Conservation (phyloP, 2,888 invertebrate genomes). For the Clivina fossor region DNA sequence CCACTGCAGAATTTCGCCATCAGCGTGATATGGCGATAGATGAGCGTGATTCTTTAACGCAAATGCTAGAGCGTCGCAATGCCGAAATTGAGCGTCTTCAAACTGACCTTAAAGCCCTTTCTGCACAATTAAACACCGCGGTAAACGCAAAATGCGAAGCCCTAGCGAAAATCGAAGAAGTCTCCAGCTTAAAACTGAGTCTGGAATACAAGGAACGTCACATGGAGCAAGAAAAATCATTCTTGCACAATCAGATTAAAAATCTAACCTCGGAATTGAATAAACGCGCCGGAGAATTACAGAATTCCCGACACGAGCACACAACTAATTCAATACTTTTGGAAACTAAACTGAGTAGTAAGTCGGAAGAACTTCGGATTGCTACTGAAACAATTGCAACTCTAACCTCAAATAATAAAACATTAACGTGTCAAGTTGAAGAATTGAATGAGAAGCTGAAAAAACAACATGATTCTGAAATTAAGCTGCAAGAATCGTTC, state of each 20-base stretch:
- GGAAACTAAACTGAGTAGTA: constrained; percentile 76
- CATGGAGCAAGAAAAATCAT: constrained; percentile 76
- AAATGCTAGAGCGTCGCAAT: constrained; percentile 71
- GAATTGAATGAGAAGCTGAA: constrained; percentile 69
- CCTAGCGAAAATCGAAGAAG: constrained; percentile 75
- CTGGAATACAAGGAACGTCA: constrained; percentile 81
- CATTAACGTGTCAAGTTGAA: constrained; percentile 68
- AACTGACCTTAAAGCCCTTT: constrained; percentile 66
- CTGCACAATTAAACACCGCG: constrained; percentile 74
- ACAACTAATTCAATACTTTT: constrained; percentile 64
- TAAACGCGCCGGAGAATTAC: constrained; percentile 74
- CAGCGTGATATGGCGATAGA: constrained; percentile 71
- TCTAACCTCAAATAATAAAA: constrained; percentile 69
- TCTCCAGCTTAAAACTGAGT: constrained; percentile 76
- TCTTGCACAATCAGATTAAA: constrained; percentile 77
- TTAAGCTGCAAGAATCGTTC: constrained; percentile 65
- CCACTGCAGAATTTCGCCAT: constrained; percentile 65
- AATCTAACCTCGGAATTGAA: constrained; percentile 77
- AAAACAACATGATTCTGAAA: constrained; percentile 72
- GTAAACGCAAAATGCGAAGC: constrained; percentile 84
- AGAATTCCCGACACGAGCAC: constrained; percentile 74
- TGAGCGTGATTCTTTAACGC: constrained; percentile 73
- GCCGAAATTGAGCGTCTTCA: constrained; percentile 73
- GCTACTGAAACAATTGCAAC: constrained; percentile 69
- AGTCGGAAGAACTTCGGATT: constrained; percentile 76